Conservation (phyloP, 2,113 vertebrate species). For the Hucho hucho region DNA sequence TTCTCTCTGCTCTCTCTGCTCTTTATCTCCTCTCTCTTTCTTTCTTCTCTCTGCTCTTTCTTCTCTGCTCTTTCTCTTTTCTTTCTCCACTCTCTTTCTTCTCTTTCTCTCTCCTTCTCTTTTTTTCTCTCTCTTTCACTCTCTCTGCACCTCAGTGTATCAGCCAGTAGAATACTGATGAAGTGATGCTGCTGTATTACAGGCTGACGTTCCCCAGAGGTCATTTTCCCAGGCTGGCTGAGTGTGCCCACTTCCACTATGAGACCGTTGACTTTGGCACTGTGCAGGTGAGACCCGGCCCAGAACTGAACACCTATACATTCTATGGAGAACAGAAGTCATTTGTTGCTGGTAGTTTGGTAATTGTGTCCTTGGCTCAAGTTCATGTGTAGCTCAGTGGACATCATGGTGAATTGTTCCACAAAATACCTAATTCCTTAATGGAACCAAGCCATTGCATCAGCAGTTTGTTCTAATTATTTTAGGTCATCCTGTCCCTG, state of each 20-base stretch:
- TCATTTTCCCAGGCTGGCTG: constrained; percentile 96
- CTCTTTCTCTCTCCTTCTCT: too few relatives aligned
- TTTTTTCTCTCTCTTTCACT: background rate
- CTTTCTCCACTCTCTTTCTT: too few relatives aligned
- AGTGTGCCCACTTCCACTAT: constrained; percentile 98
- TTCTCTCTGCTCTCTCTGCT: too few relatives aligned
- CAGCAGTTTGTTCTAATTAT: background rate
- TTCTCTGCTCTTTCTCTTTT: too few relatives aligned
- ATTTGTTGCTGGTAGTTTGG: constrained; percentile 12
- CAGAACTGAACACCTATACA: constrained; percentile 1
- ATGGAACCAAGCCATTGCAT: constrained; percentile 2
- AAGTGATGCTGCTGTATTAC: constrained; percentile 44
- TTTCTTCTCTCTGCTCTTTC: too few relatives aligned
- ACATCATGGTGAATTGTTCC: constrained; percentile 24
- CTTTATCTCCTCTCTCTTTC: too few relatives aligned
- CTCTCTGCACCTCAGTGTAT: constrained; percentile 21
- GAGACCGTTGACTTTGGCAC: constrained; percentile 97
- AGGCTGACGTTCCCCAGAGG: constrained; percentile 95
- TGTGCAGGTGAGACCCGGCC: constrained; percentile 83
- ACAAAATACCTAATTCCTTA: constrained; percentile 28
- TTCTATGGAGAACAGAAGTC: constrained; percentile 7
- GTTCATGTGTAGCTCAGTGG: constrained; percentile 8
- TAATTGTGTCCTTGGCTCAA: constrained; percentile 40
- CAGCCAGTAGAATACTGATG: constrained; percentile 52
- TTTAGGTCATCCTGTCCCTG: background rate